Percentiles rank a stretch among this genome's conserved stretches.
Evolutionary conservation across 2,888 invertebrate species (phyloP).

Genomic region (Sialis fuliginosa): DNA sequence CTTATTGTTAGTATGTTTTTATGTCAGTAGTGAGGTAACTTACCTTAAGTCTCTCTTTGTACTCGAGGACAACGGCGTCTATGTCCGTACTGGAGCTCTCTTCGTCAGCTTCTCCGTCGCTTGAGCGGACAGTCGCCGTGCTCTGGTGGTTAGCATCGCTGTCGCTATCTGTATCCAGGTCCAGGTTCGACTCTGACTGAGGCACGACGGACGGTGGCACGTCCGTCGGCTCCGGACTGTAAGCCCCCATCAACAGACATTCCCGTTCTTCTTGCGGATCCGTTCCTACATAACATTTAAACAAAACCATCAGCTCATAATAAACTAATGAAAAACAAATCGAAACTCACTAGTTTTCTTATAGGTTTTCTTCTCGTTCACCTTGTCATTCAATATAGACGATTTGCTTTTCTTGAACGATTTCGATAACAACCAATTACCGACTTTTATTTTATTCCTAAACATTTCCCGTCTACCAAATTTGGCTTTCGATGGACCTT

Average conservation of each 20-base stretch:
- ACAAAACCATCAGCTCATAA: too few relatives aligned
- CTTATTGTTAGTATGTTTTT: too few relatives aligned
- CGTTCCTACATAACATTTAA: too few relatives aligned
- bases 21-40: constrained; percentile 6
- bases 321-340: too few relatives aligned
- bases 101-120: constrained; percentile 32
- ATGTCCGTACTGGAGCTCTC: constrained; percentile 54
- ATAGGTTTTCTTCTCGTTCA: constrained; percentile 4
- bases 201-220: constrained; percentile 7
- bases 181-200: constrained; percentile 16
- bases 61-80: constrained; percentile 60
- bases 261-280: constrained; percentile 33
- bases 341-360: constrained; percentile 8
- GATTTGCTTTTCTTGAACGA: constrained; percentile 29
- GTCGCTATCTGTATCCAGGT: constrained; percentile 20
- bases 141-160: constrained; percentile 19
- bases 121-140: constrained; percentile 11
- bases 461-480: constrained; percentile 18
- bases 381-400: constrained; percentile 7
- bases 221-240: constrained; percentile 21
- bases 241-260: constrained; percentile 38
- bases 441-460: constrained; percentile 23
- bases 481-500: constrained; percentile 4
- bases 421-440: constrained; percentile 33
- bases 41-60: constrained; percentile 52